Base-by-base conservation (phyloP, 2,113 vertebrate species). In the Triplophysa rosa region DNA sequence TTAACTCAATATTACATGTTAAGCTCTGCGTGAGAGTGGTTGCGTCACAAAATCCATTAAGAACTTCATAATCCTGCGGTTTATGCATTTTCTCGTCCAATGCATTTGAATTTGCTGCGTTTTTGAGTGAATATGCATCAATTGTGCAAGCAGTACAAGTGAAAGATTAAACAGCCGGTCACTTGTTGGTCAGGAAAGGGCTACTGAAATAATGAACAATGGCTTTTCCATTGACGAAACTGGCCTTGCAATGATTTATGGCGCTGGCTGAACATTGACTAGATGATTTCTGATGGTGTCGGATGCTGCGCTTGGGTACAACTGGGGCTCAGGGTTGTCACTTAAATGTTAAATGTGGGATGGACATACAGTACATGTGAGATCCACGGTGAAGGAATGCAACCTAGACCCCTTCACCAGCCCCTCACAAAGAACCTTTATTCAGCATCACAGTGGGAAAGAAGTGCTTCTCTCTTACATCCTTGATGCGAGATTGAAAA, bases 371-470 rank as follows among this genome's bases (percentile, higher is more conserved):
- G n/a, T n/a, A n/a, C 45, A 63, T 42, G 64, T 37, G 29, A 69
- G 65, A 8, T 2, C 84, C 61, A 82, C 67, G 68, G 78, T 62
- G 83, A 23, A 85, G 79, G 86, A 90, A 89, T 89, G 89, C 80
- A 66, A 78, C 82, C 79, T 42, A 49, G 77, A 82, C 78, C 87
- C 63, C 23, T 33, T 70, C 69, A 26, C 13, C 49, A 73, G 69
- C 58, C 62, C 49, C 0, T 66, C 70, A 90, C 88, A 90, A 90
- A 88, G 88, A 77, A 29, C 77, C 42, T 61, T 82, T 82, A 84
- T 90, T 92, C 89, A 89, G 87, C 61, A 77, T 91, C 89, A 91
- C 88, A 89, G 89, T 77, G 83, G 77, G 82, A 85, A 84, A 52
- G 24, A 80, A 80, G 86, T 70, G 24, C 24, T 67, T 78, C 86